phyloP scores from a whole-genome alignment of 2,888 invertebrate genomes.

The Chesias legatella region DNA sequence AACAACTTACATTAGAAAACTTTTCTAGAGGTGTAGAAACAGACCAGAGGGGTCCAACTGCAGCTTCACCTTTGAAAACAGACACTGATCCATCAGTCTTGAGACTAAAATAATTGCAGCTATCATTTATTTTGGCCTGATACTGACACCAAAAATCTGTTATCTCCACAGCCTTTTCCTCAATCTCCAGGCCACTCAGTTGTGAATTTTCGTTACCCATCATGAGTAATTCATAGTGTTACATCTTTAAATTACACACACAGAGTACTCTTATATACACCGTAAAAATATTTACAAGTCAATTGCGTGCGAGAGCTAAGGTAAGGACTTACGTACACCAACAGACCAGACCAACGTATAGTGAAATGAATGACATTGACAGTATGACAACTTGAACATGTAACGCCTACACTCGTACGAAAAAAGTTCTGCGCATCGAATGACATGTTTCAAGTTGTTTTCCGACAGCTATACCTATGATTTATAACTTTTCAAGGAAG shows the following conservation, averaged over 20 bases:
- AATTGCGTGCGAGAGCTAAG: too few species aligned
- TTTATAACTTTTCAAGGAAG: too few species aligned
- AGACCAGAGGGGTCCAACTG: slow-evolving; percentile 83
- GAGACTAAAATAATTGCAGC: slow-evolving; percentile 74
- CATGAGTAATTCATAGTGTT: slow-evolving; percentile 30
- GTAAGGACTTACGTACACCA: too few species aligned
- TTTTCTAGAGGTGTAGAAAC: slow-evolving; percentile 86
- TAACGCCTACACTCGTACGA: too few species aligned
- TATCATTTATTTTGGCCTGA: slow-evolving; percentile 81
- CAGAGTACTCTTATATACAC: too few species aligned
- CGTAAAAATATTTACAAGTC: too few species aligned
- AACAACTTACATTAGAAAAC: slow-evolving; percentile 84
- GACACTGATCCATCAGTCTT: slow-evolving; percentile 83
- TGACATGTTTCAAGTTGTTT: too few species aligned
- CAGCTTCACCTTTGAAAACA: slow-evolving; percentile 87
- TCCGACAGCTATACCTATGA: too few species aligned
- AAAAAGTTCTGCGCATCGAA: too few species aligned
- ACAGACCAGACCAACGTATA: too few species aligned
- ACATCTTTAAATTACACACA: slow-evolving; percentile 11
- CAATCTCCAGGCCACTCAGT: slow-evolving; percentile 85
- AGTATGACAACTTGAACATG: too few species aligned
- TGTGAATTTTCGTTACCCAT: slow-evolving; percentile 91
- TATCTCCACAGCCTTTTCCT: slow-evolving; percentile 87
- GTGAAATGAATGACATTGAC: too few species aligned
- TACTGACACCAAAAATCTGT: slow-evolving; percentile 90